Evolutionary conservation across 2,888 invertebrate species (phyloP), one percentile per base, ranked within the genome.

Genomic region (Mesochorus sp.): DNA sequence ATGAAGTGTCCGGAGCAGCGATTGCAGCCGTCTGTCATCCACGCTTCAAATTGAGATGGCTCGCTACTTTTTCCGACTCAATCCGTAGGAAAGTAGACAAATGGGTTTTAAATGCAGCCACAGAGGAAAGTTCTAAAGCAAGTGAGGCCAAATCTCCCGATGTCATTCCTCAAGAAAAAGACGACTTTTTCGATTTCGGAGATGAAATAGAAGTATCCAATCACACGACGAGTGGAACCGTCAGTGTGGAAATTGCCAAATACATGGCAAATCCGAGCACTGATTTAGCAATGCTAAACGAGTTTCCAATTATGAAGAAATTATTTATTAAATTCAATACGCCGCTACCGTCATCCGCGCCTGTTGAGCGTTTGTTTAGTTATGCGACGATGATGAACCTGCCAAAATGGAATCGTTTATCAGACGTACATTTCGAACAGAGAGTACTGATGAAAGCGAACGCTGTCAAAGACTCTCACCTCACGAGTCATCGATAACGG

Each of bases 291-390:
- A 49, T 39, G 39, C 14, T 59, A 10, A 10, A 42, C 1, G 39
- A 59, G 14, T 59, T 19, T 28, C 74, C 67, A n/a, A 2, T 67
- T 0, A 49, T 74, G 0, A 34, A 8, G 31, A 42, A 49, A 39
- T 24, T 67, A 21, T 74, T 67, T 3, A 57, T 67, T 1, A 68
- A 57, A 28, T 74, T 49, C 31, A 78, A 74, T n/a, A 78, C 74
- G 4, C 49, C 62, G 1, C 24, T 74, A 34, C 78, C 64, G 28
- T 78, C 78, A 28, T 74, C 74, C 26, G 74, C 74, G 26, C 57
- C 68, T 8, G 78, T 74, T n/a, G 64, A 74, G 44, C 49, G 74
- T 26, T 17, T 74, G 24, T 78, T 78, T 12, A 74, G 62, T 64
- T 78, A 28, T 19, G 67, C 77, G 0, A 77, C 73, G 6, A 73